These are phyloP conservation scores for Tortricodes alternella DNA, from an alignment of 2,888 invertebrate genomes.

Conservation along the genomic window DNA sequence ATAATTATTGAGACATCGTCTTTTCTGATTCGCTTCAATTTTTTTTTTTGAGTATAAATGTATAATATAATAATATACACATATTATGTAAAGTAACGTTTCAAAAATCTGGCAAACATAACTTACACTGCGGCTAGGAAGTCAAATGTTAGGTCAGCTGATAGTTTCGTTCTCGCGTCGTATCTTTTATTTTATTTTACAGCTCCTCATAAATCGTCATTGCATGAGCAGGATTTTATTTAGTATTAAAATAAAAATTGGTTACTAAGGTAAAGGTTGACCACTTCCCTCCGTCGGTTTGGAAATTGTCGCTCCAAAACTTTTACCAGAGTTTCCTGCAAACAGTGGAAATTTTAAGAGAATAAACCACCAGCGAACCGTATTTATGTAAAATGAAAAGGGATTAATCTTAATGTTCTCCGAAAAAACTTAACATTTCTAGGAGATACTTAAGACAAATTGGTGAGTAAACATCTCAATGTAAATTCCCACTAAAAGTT, in stretches of 20 bases:
- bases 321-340: slow-evolving; percentile 24
- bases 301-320: slow-evolving; percentile 23
- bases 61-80: no score
- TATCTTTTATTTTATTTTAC: no score
- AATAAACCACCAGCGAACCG: slow-evolving; percentile 20
- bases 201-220: no score
- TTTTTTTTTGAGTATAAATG: no score
- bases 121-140: no score
- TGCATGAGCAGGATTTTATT: background rate
- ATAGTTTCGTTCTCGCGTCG: no score
- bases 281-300: slow-evolving; percentile 4
- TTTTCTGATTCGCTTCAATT: no score
- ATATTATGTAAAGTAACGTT: no score
- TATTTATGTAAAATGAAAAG: slow-evolving; percentile 3
- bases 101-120: no score
- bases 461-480: slow-evolving; percentile 45
- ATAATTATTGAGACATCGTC: no score
- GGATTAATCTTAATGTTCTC: background rate
- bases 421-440: background rate
- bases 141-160: no score
- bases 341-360: slow-evolving; percentile 19
- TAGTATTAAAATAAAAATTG: background rate
- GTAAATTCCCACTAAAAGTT: slow-evolving; percentile 51
- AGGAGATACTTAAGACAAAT: slow-evolving; percentile 40
- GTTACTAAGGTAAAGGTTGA: slow-evolving; percentile 4